phyloP scores from a whole-genome alignment of 1,140 invertebrate species.

The Cylas formicarius region DNA sequence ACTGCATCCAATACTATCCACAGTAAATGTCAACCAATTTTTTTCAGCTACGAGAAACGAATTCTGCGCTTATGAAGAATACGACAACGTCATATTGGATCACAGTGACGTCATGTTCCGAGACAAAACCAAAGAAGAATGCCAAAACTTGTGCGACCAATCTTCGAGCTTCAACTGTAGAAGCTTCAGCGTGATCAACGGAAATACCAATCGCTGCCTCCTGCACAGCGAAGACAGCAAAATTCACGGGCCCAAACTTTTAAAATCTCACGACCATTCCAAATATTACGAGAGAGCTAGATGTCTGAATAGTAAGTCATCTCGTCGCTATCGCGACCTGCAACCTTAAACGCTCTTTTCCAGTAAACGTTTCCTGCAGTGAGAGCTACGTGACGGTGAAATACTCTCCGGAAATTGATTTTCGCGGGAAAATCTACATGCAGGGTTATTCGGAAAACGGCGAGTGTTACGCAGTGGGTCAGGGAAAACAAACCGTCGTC shows the following conservation, averaged over 20 bases:
- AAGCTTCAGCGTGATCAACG: slow-evolving; percentile 26
- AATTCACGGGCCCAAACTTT: slow-evolving; percentile 43
- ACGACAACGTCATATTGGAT: slow-evolving; percentile 29
- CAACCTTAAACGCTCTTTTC: slow-evolving; percentile 18
- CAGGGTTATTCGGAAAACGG: slow-evolving; percentile 49
- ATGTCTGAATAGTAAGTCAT: slow-evolving; percentile 45
- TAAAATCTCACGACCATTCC: slow-evolving; percentile 35
- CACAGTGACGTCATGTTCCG: slow-evolving; percentile 30
- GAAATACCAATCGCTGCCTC: slow-evolving; percentile 34
- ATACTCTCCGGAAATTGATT: slow-evolving; percentile 50
- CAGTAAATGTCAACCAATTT: not conserved
- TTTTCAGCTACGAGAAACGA: slow-evolving; percentile 13
- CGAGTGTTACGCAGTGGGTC: slow-evolving; percentile 43
- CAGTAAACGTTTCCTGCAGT: slow-evolving; percentile 54
- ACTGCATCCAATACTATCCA: no score
- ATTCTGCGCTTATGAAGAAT: slow-evolving; percentile 40
- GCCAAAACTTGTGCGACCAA: slow-evolving; percentile 32
- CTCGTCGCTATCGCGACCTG: not conserved
- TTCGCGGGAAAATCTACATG: slow-evolving; percentile 54
- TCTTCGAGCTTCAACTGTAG: slow-evolving; percentile 32
- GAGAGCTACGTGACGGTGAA: slow-evolving; percentile 48
- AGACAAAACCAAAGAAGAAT: slow-evolving; percentile 32
- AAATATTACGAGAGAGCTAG: slow-evolving; percentile 45
- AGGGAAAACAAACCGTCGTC: slow-evolving; percentile 22
- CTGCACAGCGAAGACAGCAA: slow-evolving; percentile 48